These are phyloP conservation scores for Tychaedon coryphoeus DNA, from an alignment of 2,113 vertebrate genomes.

Conservation along the genomic window DNA sequence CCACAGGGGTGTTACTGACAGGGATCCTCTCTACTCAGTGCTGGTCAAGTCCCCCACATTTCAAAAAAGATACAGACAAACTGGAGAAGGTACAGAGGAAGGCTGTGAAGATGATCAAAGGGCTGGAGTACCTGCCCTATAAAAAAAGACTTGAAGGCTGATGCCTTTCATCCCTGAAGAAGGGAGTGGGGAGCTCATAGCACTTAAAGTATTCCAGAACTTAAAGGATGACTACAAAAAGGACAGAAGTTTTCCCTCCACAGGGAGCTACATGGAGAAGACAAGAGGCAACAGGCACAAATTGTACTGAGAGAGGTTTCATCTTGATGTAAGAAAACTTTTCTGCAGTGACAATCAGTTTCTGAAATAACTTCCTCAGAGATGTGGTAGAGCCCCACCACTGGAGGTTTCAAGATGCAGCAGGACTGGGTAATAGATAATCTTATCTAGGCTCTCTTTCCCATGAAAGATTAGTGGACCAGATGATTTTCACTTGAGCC, in stretches of 20 bases:
- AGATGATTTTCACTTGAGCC: background rate
- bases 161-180: background rate
- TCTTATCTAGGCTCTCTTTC: background rate
- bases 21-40: fast-evolving
- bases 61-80: background rate
- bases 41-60: too few relatives aligned
- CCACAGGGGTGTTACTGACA: fast-evolving
- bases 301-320: background rate
- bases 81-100: background rate
- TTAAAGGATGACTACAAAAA: background rate
- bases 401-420: background rate
- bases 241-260: background rate
- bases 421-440: background rate
- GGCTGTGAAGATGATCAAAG: background rate
- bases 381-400: background rate
- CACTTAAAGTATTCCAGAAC: background rate
- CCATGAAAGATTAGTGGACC: background rate
- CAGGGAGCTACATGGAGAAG: background rate
- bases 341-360: background rate
- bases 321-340: background rate
- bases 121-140: fast-evolving
- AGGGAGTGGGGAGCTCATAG: background rate
- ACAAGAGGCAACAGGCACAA: background rate
- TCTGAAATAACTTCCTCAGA: background rate
- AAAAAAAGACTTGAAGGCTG: background rate